Evolutionary conservation across 2,797 vertebrate genomes (phyloP).

Genomic region (Hypotaenidia okinawae): DNA sequence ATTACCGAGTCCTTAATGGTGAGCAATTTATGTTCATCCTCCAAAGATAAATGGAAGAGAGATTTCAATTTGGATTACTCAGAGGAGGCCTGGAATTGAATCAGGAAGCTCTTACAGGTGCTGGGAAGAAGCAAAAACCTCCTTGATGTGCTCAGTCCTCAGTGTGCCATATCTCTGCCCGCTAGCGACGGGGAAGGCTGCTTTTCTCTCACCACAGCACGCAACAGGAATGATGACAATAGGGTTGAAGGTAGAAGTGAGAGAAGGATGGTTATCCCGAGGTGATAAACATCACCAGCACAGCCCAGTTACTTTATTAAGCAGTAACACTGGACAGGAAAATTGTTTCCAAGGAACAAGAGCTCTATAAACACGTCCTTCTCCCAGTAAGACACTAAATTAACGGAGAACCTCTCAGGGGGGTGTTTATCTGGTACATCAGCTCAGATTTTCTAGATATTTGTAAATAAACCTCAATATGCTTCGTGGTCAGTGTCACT

Average conservation of each 20-base stretch:
- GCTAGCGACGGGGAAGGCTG: neutral
- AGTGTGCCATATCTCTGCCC: neutral
- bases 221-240: neutral
- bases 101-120: neutral
- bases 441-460: neutral
- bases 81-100: neutral
- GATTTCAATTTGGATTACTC: conserved; percentile 1
- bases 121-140: neutral
- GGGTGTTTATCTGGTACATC: neutral
- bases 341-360: neutral
- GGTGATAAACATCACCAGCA: neutral
- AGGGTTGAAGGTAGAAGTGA: neutral
- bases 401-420: neutral
- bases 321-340: neutral
- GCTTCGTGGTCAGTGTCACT: neutral
- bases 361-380: neutral
- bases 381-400: neutral
- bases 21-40: neutral
- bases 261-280: neutral
- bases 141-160: neutral
- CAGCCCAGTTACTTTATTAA: neutral
- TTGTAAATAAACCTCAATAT: neutral
- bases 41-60: neutral
- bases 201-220: fast-evolving
- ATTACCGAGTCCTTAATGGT: neutral